Evolutionary conservation across 1,140 invertebrate species (phyloP).

Genomic region (Dermatophagoides farinae): DNA sequence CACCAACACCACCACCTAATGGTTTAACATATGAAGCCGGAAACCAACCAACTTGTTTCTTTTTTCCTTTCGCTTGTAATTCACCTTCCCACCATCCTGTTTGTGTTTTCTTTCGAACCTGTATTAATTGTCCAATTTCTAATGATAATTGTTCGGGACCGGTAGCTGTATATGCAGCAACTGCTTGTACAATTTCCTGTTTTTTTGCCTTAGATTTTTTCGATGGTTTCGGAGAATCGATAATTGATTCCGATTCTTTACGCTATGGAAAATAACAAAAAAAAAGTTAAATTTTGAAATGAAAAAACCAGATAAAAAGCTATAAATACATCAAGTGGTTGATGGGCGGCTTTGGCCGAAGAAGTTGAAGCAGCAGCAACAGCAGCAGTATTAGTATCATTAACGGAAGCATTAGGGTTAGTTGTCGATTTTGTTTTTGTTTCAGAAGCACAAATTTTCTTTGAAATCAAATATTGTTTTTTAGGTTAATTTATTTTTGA

Average conservation of each 20-base stretch:
- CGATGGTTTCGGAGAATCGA: neutral
- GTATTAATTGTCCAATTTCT: slow-evolving; percentile 76
- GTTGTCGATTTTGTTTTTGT: neutral
- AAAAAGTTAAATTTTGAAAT: neutral
- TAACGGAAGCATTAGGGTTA: neutral
- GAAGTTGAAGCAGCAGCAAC: neutral
- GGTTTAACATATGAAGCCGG: slow-evolving; percentile 89
- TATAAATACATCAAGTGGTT: slow-evolving; percentile 1
- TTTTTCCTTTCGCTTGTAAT: slow-evolving; percentile 81
- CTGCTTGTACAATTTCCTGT: slow-evolving; percentile 67
- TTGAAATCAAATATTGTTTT: neutral
- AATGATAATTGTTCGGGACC: slow-evolving; percentile 73
- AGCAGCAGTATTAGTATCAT: neutral
- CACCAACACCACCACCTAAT: slow-evolving; percentile 26
- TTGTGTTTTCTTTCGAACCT: slow-evolving; percentile 83
- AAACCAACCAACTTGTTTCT: slow-evolving; percentile 88
- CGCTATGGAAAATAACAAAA: neutral
- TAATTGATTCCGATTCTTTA: neutral
- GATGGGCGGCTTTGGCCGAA: neutral
- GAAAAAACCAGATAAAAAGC: neutral
- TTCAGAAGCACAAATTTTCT: neutral
- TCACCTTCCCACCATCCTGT: slow-evolving; percentile 99
- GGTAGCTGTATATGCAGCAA: slow-evolving; percentile 65
- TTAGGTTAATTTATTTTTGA: no score
- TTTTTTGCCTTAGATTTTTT: slow-evolving; percentile 37